Base-by-base conservation (phyloP, 2,888 invertebrate genomes). In the Lepetodrilus schrolli region DNA sequence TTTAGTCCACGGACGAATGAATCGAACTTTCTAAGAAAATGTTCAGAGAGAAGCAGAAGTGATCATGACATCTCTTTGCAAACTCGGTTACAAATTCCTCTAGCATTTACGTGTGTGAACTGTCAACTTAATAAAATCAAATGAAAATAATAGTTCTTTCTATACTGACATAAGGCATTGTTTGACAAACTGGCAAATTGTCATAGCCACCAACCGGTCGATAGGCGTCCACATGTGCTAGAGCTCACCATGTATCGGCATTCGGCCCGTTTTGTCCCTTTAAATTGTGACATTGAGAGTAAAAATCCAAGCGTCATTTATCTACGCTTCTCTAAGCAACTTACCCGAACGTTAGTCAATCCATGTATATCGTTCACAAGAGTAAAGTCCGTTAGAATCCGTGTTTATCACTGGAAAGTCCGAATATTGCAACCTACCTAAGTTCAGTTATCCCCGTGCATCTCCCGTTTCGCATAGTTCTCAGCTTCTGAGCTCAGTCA, bases 321-420 rank as follows among this genome's bases (percentile, higher is more conserved):
- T 58, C 2, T n/a, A 30, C 4, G 34, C 58, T 30, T 30, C n/a
- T 30, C 17, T 34, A 58, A 13, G 17, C 26, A 58, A 58, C 26
- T 30, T 58, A 58, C 58, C 58, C 34, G 34, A 23, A 26, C 34
- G 58, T 58, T 30, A 17, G 26, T 30, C 34, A 58, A 17, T 58
- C 58, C 58, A 58, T 58, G 58, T 30, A 58, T 30, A 58, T 30
- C 30, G 10, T 58, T 13, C 58, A 58, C 58, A 58, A 17, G 17
- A 30, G 58, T 58, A 58, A 58, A 58, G 58, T 58, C 58, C 58
- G 58, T 58, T 58, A 21, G 30, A 58, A 58, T 58, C 58, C 58
- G 58, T 26, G 23, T 30, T 30, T 58, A 58, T 30, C 34, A 30
- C 58, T 30, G 17, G 13, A n/a, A 58, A 58, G 58, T 58, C 58